A percentile compares a stretch with the other conserved stretches of the same genome.
Evolutionary conservation across 1,140 invertebrate species (phyloP).

Genomic region (Cotesia glomerata): DNA sequence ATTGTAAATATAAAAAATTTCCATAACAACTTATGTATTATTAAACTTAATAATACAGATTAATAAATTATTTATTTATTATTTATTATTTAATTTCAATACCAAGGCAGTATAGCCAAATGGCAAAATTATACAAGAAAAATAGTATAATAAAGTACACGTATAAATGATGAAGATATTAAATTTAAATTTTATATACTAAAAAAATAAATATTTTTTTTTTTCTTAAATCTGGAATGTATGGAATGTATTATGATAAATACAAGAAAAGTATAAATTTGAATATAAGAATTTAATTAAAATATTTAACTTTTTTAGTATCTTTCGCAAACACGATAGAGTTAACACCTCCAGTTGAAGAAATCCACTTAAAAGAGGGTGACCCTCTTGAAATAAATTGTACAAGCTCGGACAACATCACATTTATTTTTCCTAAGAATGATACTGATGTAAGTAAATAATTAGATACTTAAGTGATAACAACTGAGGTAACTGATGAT

Average conservation of each 20-base stretch:
- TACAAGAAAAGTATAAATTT: not conserved
- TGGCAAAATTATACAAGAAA: too few species aligned
- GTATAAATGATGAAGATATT: too few species aligned
- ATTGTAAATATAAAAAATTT: too few species aligned
- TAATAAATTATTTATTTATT: too few species aligned
- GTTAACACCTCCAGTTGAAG: slow-evolving; percentile 16
- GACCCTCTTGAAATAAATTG: slow-evolving; percentile 41
- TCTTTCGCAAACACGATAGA: slow-evolving; percentile 25
- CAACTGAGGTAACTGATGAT: not conserved
- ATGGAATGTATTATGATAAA: not conserved
- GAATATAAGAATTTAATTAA: not conserved
- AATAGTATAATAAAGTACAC: too few species aligned
- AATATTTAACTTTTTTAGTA: slow-evolving; percentile 24
- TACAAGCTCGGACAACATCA: slow-evolving; percentile 20
- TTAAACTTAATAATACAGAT: too few species aligned
- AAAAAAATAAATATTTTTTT: too few species aligned
- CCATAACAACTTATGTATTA: too few species aligned
- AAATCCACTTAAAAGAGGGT: slow-evolving; percentile 45
- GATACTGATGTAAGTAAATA: not conserved
- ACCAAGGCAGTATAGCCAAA: too few species aligned
- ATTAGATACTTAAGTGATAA: not conserved
- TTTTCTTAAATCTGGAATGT: too few species aligned
- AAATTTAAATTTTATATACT: too few species aligned
- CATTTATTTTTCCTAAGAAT: slow-evolving; percentile 39
- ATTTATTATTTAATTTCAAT: too few species aligned